phyloP scores from a whole-genome alignment of 2,113 vertebrate genomes.

The Taxidea taxus region DNA sequence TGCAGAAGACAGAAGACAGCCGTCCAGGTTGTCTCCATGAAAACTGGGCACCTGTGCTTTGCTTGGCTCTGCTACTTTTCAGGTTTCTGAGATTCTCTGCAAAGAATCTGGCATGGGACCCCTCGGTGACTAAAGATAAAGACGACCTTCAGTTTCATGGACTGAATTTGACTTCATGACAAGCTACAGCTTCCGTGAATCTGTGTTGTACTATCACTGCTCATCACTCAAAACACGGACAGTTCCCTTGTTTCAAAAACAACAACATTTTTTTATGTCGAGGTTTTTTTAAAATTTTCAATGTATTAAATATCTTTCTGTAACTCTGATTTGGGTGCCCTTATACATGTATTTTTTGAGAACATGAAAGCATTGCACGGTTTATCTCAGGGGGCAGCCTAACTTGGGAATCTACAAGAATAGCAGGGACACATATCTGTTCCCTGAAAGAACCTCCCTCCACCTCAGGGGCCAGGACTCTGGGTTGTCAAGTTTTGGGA shows the following conservation, averaged over 20 bases:
- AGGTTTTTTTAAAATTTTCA: neutral
- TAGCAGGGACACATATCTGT: fast-evolving
- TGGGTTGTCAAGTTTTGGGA: too few relatives aligned
- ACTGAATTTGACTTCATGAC: neutral
- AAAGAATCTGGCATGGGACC: neutral
- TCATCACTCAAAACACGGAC: neutral
- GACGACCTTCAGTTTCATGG: neutral
- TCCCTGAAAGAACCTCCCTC: neutral
- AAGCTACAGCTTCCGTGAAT: neutral
- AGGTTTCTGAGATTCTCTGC: neutral
- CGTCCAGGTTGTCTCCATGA: neutral
- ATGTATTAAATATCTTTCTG: neutral
- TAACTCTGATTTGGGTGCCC: neutral
- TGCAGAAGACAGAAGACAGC: neutral
- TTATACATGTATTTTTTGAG: neutral
- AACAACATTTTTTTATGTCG: neutral
- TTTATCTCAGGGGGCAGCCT: neutral
- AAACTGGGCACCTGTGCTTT: fast-evolving
- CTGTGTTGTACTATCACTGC: too few relatives aligned
- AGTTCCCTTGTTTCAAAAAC: neutral
- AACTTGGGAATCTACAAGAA: neutral
- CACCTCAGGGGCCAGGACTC: neutral
- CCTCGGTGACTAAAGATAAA: neutral
- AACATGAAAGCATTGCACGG: neutral
- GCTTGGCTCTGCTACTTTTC: neutral